Evolutionary conservation across 2,797 vertebrate species (phyloP).

Genomic region (Neoniphon sammara): DNA sequence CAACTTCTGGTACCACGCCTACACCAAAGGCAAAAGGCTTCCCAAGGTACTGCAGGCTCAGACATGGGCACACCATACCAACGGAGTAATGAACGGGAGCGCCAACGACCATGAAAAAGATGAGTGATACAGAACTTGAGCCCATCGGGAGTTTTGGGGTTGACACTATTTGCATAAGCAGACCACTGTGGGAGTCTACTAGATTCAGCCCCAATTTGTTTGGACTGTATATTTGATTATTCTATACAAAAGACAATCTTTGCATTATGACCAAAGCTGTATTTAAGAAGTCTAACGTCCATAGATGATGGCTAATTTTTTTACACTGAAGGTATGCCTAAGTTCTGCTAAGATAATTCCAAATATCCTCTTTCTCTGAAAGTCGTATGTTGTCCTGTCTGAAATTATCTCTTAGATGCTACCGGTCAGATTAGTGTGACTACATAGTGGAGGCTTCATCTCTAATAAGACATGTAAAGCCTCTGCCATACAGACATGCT

Average conservation of each 20-base stretch:
- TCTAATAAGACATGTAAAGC: constrained; percentile 6
- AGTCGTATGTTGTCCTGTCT: not conserved
- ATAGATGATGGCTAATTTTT: constrained; percentile 37
- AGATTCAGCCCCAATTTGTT: constrained; percentile 22
- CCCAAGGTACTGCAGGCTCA: constrained; percentile 87
- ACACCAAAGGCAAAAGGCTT: constrained; percentile 93
- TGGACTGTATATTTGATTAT: constrained; percentile 34
- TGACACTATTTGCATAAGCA: constrained; percentile 33
- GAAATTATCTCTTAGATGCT: too few relatives aligned
- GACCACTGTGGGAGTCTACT: constrained; percentile 33
- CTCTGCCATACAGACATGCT: constrained; percentile 10
- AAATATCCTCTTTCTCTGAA: not conserved
- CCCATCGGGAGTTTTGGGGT: constrained; percentile 31
- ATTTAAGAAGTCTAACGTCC: constrained; percentile 54
- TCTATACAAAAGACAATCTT: constrained; percentile 67
- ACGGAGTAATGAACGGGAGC: constrained; percentile 80
- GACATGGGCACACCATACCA: constrained; percentile 76
- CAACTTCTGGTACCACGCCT: constrained; percentile 97
- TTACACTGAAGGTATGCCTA: constrained; percentile 44
- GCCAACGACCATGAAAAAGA: constrained; percentile 71
- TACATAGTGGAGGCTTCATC: constrained; percentile 12
- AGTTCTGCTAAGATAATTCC: constrained; percentile 23
- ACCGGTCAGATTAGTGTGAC: not conserved
- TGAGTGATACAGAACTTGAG: constrained; percentile 59
- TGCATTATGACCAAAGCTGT: constrained; percentile 59